Percentiles rank a stretch among this genome's conserved stretches.
Conservation (phyloP, 2,888 invertebrate genomes). For the Limnephilus auricula region DNA sequence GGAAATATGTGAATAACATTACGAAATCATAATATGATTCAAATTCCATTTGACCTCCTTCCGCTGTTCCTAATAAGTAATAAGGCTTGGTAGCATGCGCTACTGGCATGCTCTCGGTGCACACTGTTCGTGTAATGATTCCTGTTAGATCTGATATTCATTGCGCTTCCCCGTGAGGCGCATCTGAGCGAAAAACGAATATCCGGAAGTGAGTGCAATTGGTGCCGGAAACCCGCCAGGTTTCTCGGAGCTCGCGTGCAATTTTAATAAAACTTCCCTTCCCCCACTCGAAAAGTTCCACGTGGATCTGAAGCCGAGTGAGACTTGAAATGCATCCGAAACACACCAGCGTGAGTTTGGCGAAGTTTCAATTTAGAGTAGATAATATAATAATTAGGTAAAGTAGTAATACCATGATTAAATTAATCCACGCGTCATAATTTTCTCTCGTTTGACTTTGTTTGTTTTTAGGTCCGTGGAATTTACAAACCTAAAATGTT, state of each 20-base stretch:
- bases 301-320: not conserved
- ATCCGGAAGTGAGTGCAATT: conserved; percentile 6
- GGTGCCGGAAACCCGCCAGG: conserved; percentile 16
- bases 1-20: not conserved
- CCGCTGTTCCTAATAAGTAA: not conserved
- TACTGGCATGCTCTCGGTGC: not conserved
- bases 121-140: not conserved
- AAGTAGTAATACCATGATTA: not conserved
- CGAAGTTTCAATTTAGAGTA: not conserved
- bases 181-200: conserved; percentile 13
- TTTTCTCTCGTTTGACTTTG: not conserved
- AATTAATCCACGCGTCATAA: not conserved
- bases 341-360: not conserved
- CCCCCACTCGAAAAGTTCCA: conserved; percentile 5
- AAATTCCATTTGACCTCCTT: not conserved
- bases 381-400: not conserved
- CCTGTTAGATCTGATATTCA: conserved; percentile 6
- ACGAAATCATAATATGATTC: not conserved
- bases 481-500: no score
- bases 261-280: conserved; percentile 30
- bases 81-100: not conserved
- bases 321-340: conserved; percentile 2
- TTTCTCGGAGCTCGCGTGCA: conserved; percentile 14
- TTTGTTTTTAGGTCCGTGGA: not conserved
- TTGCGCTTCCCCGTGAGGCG: not conserved